These are phyloP conservation scores for Microctenopoma lineatum DNA, from an alignment of 2,797 vertebrate genomes.

Conservation along the genomic window DNA sequence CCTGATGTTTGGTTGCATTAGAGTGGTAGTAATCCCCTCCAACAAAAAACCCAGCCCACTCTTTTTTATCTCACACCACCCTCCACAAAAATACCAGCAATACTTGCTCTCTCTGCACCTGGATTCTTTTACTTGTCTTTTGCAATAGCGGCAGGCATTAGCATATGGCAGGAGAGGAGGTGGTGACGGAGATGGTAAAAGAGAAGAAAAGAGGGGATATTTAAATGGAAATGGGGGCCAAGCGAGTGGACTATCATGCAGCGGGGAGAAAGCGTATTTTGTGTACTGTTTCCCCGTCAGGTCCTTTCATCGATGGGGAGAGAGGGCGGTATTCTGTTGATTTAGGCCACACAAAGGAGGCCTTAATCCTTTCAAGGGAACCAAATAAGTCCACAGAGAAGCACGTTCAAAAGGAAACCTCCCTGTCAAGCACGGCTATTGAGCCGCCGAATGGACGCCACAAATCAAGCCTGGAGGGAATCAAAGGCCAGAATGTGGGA, in stretches of 20 bases:
- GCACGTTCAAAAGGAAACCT: conserved; percentile 88
- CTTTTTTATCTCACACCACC: conserved; percentile 72
- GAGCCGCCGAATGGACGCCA: conserved; percentile 88
- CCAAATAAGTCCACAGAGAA: conserved; percentile 91
- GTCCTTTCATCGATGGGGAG: conserved; percentile 82
- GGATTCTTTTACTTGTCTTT: conserved; percentile 86
- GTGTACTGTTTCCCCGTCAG: conserved; percentile 91
- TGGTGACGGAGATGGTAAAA: conserved; percentile 81
- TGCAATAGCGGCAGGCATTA: conserved; percentile 87
- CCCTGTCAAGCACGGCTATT: conserved; percentile 89
- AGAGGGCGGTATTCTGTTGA: conserved; percentile 92
- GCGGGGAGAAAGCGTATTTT: conserved; percentile 89
- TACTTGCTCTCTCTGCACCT: conserved; percentile 85
- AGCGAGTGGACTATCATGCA: conserved; percentile 89
- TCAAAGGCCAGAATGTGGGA: conserved; percentile 93
- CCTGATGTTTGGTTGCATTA: conserved; percentile 76
- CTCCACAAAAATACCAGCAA: conserved; percentile 83
- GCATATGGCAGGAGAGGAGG: conserved; percentile 90
- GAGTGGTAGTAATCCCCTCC: conserved; percentile 84
- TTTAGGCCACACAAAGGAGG: conserved; percentile 94
- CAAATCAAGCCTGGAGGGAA: conserved; percentile 92
- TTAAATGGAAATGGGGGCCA: conserved; percentile 95
- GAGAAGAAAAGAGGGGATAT: conserved; percentile 87
- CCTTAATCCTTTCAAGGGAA: conserved; percentile 97
- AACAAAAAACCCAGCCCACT: conserved; percentile 85